Percentiles rank a stretch among this genome's conserved stretches.
Conservation (phyloP, 2,113 vertebrate genomes). For the Scatophagus argus region DNA sequence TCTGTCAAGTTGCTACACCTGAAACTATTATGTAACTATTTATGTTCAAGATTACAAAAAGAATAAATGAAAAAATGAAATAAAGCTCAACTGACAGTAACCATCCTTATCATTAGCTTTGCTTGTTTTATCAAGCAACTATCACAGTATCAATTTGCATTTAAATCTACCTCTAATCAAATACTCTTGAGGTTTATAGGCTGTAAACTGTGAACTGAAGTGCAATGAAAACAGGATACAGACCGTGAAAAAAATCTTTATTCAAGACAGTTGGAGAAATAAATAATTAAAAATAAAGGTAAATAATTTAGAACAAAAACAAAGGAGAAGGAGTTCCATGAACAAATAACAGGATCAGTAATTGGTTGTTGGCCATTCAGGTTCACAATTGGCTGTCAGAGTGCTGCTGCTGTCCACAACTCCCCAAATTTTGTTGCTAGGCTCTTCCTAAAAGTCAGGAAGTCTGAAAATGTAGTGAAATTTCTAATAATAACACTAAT, state of each 20-base stretch:
- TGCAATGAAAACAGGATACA: neutral
- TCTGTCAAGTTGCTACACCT: too few species aligned
- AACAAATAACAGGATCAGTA: neutral
- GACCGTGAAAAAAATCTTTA: neutral
- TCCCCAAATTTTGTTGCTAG: neutral
- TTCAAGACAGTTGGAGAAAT: neutral
- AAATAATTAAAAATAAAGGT: neutral
- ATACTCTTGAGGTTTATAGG: too few species aligned
- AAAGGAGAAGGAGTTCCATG: neutral
- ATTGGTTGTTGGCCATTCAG: neutral
- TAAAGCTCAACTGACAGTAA: too few species aligned
- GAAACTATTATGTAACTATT: too few species aligned
- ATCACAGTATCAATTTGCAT: neutral
- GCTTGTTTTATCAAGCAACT: neutral
- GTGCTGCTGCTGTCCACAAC: neutral
- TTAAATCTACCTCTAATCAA: neutral
- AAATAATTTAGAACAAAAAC: neutral
- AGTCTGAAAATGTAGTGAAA: neutral
- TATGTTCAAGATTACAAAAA: too few species aligned
- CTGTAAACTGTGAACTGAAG: neutral
- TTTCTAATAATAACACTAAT: too few species aligned
- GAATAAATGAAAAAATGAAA: too few species aligned
- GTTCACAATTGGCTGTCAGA: neutral
- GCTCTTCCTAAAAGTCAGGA: neutral
- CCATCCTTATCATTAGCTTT: too few species aligned